These are phyloP conservation scores for Cottus gobio DNA, from an alignment of 2,113 vertebrate genomes.

Conservation along the genomic window DNA sequence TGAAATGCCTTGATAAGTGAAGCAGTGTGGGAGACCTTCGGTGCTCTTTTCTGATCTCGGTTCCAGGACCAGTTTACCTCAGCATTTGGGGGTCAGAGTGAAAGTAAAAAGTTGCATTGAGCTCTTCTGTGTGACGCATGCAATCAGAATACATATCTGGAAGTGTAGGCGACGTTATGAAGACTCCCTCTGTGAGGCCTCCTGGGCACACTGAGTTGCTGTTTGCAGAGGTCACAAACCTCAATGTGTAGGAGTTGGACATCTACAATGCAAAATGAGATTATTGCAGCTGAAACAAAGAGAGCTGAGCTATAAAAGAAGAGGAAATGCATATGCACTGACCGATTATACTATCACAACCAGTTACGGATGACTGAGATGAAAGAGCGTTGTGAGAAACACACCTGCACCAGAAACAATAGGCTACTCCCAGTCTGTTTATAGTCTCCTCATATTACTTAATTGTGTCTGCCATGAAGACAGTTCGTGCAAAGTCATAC, in stretches of 20 bases:
- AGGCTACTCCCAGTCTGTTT: conserved; percentile 13
- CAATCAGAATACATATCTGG: conserved; percentile 21
- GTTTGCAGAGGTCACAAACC: conserved; percentile 26
- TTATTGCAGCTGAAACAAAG: neutral
- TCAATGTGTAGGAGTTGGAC: conserved; percentile 35
- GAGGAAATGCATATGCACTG: neutral
- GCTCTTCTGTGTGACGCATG: neutral
- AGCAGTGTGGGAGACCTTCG: conserved; percentile 26
- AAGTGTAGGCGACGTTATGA: neutral
- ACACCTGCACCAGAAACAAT: conserved; percentile 65
- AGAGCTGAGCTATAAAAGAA: neutral
- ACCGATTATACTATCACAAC: neutral
- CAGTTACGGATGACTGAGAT: conserved; percentile 8
- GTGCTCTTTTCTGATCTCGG: conserved; percentile 13
- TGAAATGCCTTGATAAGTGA: conserved; percentile 63
- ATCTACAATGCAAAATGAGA: conserved; percentile 6
- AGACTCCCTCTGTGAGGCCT: conserved; percentile 35
- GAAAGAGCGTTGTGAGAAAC: conserved; percentile 36
- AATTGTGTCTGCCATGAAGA: conserved; percentile 34
- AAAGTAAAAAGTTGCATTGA: neutral
- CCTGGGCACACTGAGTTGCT: conserved; percentile 27
- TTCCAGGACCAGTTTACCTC: neutral
- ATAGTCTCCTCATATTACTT: conserved; percentile 46
- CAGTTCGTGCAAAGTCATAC: conserved; percentile 30
- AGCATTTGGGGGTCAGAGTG: neutral